These are phyloP conservation scores for Drosophila burlai DNA, from an alignment of 1,140 invertebrate species.

Conservation along the genomic window DNA sequence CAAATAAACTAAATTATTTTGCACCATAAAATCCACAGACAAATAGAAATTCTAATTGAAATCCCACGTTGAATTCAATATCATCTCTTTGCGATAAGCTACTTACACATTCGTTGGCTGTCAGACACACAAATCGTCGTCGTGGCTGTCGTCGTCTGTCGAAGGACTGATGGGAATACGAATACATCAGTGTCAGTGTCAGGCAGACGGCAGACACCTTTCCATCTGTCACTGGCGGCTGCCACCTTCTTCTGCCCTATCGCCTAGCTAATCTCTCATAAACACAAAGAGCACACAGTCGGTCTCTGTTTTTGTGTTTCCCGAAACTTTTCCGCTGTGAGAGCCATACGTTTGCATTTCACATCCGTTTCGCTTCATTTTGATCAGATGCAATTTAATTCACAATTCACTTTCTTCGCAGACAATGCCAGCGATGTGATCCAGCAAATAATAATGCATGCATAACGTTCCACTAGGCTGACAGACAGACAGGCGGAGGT, in stretches of 20 bases:
- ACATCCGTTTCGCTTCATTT: slow-evolving; percentile 74
- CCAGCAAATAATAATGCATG: slow-evolving; percentile 47
- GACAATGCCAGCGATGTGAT: slow-evolving; percentile 61
- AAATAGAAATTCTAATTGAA: slow-evolving; percentile 1
- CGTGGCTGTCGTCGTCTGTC: slow-evolving; percentile 36
- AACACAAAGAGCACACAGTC: slow-evolving; percentile 16
- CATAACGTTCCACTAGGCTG: slow-evolving; percentile 70
- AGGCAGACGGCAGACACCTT: slow-evolving; percentile 73
- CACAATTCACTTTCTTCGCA: slow-evolving; percentile 46
- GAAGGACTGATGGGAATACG: slow-evolving; percentile 60
- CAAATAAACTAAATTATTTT: neutral
- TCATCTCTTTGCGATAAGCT: neutral
- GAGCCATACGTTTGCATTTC: slow-evolving; percentile 49
- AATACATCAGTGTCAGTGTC: slow-evolving; percentile 72
- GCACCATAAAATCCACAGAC: neutral
- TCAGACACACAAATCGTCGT: slow-evolving; percentile 23
- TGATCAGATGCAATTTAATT: slow-evolving; percentile 75
- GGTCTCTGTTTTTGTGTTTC: slow-evolving; percentile 25
- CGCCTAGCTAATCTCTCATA: slow-evolving; percentile 44
- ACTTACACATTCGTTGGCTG: slow-evolving; percentile 28
- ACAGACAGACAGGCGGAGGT: slow-evolving; percentile 30
- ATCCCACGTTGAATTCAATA: slow-evolving; percentile 12
- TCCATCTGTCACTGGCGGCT: slow-evolving; percentile 65
- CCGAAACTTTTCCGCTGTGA: slow-evolving; percentile 26
- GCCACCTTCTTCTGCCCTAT: slow-evolving; percentile 3